Base-by-base conservation (phyloP, 2,888 invertebrate genomes). In the Stratiomys singularior region DNA sequence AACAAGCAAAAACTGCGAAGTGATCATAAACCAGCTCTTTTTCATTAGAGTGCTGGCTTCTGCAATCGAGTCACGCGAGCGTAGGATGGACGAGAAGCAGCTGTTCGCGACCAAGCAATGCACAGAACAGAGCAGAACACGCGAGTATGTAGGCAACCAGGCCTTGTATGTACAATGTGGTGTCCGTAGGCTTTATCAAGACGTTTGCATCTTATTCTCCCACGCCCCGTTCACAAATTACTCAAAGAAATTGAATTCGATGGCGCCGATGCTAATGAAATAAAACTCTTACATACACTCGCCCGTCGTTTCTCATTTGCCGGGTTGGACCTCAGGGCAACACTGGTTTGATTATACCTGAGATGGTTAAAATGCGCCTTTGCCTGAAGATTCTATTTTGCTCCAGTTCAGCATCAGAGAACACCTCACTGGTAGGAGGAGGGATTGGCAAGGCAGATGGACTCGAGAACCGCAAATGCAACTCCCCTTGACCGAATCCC, bases 201-300 rank as follows among this genome's bases (percentile, higher is more conserved):
- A 11, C 27, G 27, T 63, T 63, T 63, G n/a, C 27, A 63, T 63
- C 25, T 23, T 27, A 15, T 63, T 9, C 11, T 63, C n/a, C 28
- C 23, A 63, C 28, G 15, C 5, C 28, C 27, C 63, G 7, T 7
- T 63, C 27, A 27, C 27, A 27, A 63, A 27, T 63, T 63, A 63
- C 11, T 25, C 63, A 23, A 37, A 63, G 63, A 63, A 27, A 63
- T 63, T 63, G 63, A 63, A 25, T 63, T 27, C 27, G 27, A 63
- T 63, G 63, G 63, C 63, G 63, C 63, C 63, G 63, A 25, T 13
- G 25, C 27, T 63, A 63, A 63, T 63, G 63, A 63, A 27, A 63
- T 13, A 13, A 44, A 13, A 44, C 13, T 44, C 44, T 44, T 44
- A 13, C 44, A 44, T 44, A 13, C 44, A 44, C 13, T n/a, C n/a